A percentile compares a stretch with the other conserved stretches of the same genome.
Evolutionary conservation across 2,113 vertebrate genomes (phyloP).

Genomic region (Stictonetta naevosa): DNA sequence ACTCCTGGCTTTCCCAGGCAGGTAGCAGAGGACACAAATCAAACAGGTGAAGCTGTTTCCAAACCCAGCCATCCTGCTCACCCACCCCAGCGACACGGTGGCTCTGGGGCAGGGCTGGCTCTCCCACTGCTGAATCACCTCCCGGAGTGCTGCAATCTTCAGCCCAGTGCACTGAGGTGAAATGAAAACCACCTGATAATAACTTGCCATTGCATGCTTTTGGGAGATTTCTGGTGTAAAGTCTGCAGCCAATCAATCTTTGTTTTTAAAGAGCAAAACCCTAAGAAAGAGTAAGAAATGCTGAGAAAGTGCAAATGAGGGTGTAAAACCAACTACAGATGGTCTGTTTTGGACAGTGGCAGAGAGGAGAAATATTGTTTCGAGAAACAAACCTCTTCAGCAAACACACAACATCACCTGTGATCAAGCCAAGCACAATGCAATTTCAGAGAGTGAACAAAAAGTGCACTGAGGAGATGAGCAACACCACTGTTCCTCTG

Average conservation of each 20-base stretch:
- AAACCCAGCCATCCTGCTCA: neutral
- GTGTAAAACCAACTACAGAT: neutral
- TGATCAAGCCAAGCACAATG: neutral
- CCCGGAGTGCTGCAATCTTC: neutral
- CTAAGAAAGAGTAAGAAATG: neutral
- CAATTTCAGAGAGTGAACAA: neutral
- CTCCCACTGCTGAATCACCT: conserved; percentile 29
- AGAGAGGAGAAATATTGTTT: neutral
- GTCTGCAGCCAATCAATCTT: neutral
- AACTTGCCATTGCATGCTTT: neutral
- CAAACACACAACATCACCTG: neutral
- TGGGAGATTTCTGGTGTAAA: neutral
- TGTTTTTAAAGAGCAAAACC: neutral
- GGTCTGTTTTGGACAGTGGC: neutral
- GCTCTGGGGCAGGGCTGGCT: conserved; percentile 10
- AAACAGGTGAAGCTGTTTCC: neutral
- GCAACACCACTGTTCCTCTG: neutral
- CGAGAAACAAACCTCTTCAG: neutral
- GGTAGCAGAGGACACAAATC: neutral
- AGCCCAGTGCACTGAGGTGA: neutral
- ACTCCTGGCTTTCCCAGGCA: neutral
- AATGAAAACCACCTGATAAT: neutral
- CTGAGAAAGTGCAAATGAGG: neutral
- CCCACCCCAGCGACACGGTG: neutral
- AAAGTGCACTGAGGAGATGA: neutral